These are phyloP conservation scores for Corynorhinus townsendii DNA, from an alignment of 2,113 vertebrate genomes.

Conservation along the genomic window DNA sequence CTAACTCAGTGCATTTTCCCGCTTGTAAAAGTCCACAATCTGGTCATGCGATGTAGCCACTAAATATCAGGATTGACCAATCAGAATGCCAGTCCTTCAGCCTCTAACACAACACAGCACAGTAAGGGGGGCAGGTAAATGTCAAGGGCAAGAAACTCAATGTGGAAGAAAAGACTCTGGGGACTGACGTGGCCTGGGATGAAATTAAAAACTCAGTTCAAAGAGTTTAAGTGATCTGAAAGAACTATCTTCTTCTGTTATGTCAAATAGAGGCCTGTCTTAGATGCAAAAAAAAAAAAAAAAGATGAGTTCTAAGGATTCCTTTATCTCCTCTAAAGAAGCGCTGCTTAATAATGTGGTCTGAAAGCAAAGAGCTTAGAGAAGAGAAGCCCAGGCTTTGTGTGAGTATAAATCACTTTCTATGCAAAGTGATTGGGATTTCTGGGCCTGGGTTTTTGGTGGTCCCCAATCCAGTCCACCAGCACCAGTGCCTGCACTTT, in stretches of 20 bases:
- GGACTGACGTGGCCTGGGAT: neutral
- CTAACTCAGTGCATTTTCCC: neutral
- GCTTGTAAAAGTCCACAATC: neutral
- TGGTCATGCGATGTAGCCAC: neutral
- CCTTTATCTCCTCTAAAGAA: neutral
- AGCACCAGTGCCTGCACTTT: neutral
- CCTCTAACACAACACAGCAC: neutral
- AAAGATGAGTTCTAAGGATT: neutral
- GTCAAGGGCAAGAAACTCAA: neutral
- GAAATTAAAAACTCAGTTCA: conserved; percentile 26
- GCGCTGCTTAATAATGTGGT: neutral
- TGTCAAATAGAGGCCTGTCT: neutral
- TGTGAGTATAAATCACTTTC: neutral
- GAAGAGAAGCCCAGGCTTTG: neutral
- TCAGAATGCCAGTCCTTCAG: neutral
- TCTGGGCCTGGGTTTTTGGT: neutral
- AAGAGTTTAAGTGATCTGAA: neutral
- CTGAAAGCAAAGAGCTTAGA: neutral
- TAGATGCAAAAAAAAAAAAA: neutral
- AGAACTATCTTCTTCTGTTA: neutral
- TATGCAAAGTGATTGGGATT: neutral
- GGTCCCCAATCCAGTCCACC: neutral
- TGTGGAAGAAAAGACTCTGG: neutral
- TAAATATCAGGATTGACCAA: neutral
- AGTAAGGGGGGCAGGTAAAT: neutral